Evolutionary conservation across 2,113 vertebrate genomes (phyloP), one percentile per base, ranked within the genome.

Genomic region (Theristicus caerulescens): DNA sequence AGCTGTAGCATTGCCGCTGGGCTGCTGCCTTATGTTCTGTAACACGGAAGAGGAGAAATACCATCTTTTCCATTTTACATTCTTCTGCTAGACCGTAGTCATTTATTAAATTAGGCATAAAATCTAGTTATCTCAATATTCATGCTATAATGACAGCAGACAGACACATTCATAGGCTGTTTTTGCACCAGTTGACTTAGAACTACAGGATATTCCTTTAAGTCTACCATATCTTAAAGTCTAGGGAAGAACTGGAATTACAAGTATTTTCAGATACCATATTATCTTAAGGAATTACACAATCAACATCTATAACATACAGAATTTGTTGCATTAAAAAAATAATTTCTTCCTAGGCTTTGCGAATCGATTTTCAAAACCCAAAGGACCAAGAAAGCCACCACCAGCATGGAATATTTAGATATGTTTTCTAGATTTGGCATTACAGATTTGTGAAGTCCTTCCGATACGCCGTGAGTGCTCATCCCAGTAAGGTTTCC

Each of bases 361-460:
- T 97, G 99, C 98, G 92, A 98, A 96, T 76, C 98, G 99, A 83
- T 99, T 99, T 97, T 98, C 98, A 58, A 99, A 99, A 97, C 99
- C 99, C 27, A 99, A 99, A 98, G 99, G 99, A 71, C 99, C 99
- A 55, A 98, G 99, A 96, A 98, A 95, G 49, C 98, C 99, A 47
- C 99, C 99, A 19, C 89, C 99, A 91, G 97, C 97, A 19, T 99
- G 99, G 99, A 97, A 98, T 42, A 69, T 98, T 96, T 98, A 98
- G 97, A 51, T 31, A 7, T 26, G 29, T 40, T 88, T 47, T 31
- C 25, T 0, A 66, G 74, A 65, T 70, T 54, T 16, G 80, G 72
- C 1, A 3, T 38, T 51, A 19, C 42, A 87, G 69, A 85, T n/a
- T 67, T 21, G 38, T 25, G 26, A 87, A 86, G 25, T 22, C 52